These are phyloP conservation scores for Gallinago jamesoni DNA, from an alignment of 2,113 vertebrate species.

Conservation along the genomic window DNA sequence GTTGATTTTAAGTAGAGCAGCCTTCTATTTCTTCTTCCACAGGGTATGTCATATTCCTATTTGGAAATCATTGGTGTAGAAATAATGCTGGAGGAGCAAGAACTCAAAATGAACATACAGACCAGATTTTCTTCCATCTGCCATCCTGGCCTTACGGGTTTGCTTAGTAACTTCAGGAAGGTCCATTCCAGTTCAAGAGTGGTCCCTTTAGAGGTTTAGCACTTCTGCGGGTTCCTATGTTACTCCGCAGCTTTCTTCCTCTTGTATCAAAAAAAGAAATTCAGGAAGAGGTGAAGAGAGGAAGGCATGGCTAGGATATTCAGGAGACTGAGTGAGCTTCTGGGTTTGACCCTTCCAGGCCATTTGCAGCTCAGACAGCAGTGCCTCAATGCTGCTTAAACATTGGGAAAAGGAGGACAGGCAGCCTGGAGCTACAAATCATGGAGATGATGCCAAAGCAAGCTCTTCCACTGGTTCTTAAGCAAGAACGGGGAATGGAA, in stretches of 20 bases:
- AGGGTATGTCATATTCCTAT: not conserved
- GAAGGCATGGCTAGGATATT: not conserved
- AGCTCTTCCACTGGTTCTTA: not conserved
- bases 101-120: not conserved
- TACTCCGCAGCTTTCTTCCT: not conserved
- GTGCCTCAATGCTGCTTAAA: not conserved
- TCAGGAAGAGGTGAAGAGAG: not conserved
- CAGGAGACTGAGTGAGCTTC: not conserved
- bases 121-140: not conserved
- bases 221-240: not conserved
- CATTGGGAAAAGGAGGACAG: not conserved
- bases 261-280: not conserved
- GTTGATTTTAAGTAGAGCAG: not conserved
- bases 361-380: not conserved
- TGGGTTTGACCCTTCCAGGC: not conserved
- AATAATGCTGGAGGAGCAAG: not conserved
- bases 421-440: not conserved
- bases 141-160: not conserved
- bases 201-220: not conserved
- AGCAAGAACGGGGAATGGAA: not conserved
- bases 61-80: not conserved
- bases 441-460: not conserved
- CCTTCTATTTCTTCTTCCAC: not conserved
- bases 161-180: not conserved
- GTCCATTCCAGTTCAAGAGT: not conserved